Evolutionary conservation across 2,797 vertebrate species (phyloP).

Genomic region (Capromys pilorides): DNA sequence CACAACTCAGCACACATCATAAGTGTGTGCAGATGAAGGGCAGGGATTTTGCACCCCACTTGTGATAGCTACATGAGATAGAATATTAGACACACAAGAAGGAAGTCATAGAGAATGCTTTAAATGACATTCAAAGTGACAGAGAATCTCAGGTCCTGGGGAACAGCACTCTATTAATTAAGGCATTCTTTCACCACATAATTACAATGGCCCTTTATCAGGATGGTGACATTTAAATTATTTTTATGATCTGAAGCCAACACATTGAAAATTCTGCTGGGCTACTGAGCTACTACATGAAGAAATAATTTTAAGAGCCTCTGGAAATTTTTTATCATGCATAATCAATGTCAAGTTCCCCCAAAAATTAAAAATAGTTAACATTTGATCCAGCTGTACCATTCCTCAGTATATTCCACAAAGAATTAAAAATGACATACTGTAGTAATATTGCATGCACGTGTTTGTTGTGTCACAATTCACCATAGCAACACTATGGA

Average conservation of each 20-base stretch:
- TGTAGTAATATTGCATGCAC: no score
- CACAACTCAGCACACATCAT: fast-evolving
- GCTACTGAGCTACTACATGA: neutral
- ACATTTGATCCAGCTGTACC: neutral
- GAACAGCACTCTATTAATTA: neutral
- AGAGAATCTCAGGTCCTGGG: fast-evolving
- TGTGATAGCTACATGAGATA: neutral
- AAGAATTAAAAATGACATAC: neutral
- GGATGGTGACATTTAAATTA: neutral
- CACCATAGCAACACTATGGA: neutral
- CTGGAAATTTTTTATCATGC: neutral
- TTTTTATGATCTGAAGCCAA: neutral
- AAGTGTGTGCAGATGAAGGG: neutral
- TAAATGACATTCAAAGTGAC: neutral
- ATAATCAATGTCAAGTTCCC: neutral
- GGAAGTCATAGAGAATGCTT: neutral
- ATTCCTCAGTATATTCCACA: neutral
- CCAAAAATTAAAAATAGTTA: neutral
- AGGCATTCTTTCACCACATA: no score
- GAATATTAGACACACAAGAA: neutral
- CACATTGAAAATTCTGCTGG: fast-evolving
- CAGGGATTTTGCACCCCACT: neutral
- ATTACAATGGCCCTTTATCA: no score
- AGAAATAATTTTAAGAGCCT: neutral
- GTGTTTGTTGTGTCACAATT: neutral